These are phyloP conservation scores for Vespertilio murinus DNA, from an alignment of 2,797 vertebrate species.

Conservation along the genomic window DNA sequence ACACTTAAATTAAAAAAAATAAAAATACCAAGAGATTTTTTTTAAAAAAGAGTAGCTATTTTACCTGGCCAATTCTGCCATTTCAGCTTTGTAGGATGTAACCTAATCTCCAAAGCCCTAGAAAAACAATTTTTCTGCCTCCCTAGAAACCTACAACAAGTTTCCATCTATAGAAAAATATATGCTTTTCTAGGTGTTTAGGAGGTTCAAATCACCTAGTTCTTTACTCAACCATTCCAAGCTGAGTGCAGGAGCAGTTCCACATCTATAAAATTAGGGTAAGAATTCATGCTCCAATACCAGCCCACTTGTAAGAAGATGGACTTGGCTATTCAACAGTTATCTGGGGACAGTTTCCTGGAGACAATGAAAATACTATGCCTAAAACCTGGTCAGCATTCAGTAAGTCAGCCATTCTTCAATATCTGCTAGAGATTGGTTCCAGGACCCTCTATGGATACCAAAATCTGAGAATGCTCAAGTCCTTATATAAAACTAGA, in stretches of 20 bases:
- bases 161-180: constrained; percentile 10
- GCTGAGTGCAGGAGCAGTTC: not conserved
- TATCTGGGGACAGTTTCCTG: not conserved
- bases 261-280: not conserved
- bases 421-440: not conserved
- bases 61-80: not conserved
- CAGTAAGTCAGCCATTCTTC: not conserved
- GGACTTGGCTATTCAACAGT: not conserved
- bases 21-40: not conserved
- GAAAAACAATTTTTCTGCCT: constrained; percentile 21
- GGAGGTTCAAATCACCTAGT: not conserved
- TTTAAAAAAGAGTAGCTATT: not conserved
- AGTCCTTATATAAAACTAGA: not conserved
- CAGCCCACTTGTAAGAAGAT: not conserved
- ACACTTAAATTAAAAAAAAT: not conserved
- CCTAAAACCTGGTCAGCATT: not conserved
- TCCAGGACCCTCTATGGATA: not conserved
- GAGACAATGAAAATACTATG: not conserved
- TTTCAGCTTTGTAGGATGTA: not conserved
- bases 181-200: not conserved
- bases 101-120: not conserved
- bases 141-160: not conserved
- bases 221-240: not conserved
- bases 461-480: not conserved
- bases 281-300: not conserved